These are phyloP conservation scores for Dermatemys mawii DNA, from an alignment of 2,113 vertebrate genomes.

Conservation along the genomic window DNA sequence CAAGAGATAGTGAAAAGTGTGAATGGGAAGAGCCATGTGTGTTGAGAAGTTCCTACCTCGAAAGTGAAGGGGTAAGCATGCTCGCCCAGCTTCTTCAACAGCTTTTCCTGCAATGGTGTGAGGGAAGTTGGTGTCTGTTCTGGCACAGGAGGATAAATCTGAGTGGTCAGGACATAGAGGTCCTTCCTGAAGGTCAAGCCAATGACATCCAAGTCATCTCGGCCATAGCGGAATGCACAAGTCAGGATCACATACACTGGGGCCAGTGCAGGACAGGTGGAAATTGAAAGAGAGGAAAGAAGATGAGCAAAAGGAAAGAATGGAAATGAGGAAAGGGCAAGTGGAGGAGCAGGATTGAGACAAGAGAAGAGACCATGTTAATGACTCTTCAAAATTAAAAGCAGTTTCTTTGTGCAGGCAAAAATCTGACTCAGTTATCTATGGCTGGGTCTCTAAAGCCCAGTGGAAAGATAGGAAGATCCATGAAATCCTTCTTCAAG, in stretches of 20 bases:
- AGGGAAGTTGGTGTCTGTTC: slow-evolving; percentile 65
- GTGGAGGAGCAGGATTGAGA: too few species aligned
- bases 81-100: slow-evolving; percentile 86
- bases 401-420: not conserved
- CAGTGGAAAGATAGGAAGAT: not conserved
- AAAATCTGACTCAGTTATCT: too few species aligned
- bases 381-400: not conserved
- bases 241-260: slow-evolving; percentile 87
- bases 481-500: not conserved
- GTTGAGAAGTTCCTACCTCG: slow-evolving; percentile 70
- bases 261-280: not conserved
- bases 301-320: not conserved
- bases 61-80: slow-evolving; percentile 87
- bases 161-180: slow-evolving; percentile 83
- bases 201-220: slow-evolving; percentile 90
- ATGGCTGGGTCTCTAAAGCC: not conserved
- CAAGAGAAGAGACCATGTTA: not conserved
- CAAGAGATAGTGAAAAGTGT: rapidly evolving
- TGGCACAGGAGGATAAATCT: slow-evolving; percentile 80
- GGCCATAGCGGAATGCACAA: slow-evolving; percentile 91
- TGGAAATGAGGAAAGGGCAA: not conserved
- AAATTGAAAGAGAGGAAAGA: not conserved
- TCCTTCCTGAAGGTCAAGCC: slow-evolving; percentile 91
- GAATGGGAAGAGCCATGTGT: not conserved
- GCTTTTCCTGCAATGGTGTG: slow-evolving; percentile 82